phyloP scores from a whole-genome alignment of 2,113 vertebrate genomes.

The Trematocara unimaculatum region DNA sequence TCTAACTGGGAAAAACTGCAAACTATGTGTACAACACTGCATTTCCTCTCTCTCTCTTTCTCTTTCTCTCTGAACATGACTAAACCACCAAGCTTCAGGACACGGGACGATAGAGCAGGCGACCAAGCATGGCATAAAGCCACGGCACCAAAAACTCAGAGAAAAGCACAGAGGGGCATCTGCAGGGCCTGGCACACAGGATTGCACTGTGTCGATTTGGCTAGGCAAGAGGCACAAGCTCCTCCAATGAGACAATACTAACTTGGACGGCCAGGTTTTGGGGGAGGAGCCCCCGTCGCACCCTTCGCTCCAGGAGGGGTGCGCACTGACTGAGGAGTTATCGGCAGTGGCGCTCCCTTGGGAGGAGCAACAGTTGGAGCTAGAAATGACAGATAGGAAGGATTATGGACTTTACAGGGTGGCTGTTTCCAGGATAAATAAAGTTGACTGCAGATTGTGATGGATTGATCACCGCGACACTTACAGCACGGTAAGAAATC shows the following conservation, averaged over 20 bases:
- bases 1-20: not conserved
- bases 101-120: constrained; percentile 23
- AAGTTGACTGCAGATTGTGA: constrained; percentile 36
- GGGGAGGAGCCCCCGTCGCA: constrained; percentile 67
- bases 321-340: constrained; percentile 70
- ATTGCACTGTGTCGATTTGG: not conserved
- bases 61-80: not conserved
- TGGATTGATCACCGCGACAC: constrained; percentile 26
- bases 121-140: constrained; percentile 33
- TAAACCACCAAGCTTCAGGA: constrained; percentile 33
- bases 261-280: constrained; percentile 71
- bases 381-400: constrained; percentile 71
- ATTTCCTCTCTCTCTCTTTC: not conserved
- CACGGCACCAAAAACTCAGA: not conserved
- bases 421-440: constrained; percentile 12
- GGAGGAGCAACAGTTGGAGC: constrained; percentile 58
- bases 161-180: constrained; percentile 28
- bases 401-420: constrained; percentile 18
- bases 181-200: not conserved
- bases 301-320: constrained; percentile 67
- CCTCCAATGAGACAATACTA: constrained; percentile 66
- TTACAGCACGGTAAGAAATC: constrained; percentile 30
- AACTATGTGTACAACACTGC: constrained; percentile 8
- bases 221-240: constrained; percentile 42
- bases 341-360: constrained; percentile 54